Evolutionary conservation across 1,140 invertebrate genomes (phyloP), one percentile per base, ranked within the genome.

Genomic region (Halotydeus destructor): DNA sequence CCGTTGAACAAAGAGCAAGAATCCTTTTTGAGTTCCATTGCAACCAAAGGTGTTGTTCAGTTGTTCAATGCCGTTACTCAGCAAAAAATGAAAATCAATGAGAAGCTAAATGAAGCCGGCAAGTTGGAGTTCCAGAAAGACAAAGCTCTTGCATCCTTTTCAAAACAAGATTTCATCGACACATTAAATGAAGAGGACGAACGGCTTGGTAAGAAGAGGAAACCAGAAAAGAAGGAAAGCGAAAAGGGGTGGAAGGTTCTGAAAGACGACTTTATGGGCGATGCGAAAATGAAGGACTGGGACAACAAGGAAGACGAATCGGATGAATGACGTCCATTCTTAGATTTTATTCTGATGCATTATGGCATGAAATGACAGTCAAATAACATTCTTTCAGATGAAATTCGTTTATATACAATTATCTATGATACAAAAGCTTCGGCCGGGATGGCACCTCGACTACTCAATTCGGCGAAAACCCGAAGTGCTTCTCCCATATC

Each of bases 251-350:
- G 72, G 72, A 64, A 60, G 56, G 63, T 69, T 60, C 67, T 67
- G 50, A 71, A 74, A 40, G 78, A 84, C 53, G 78, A 85, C 57
- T 88, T 80, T 55, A 78, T 81, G 69, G 77, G 80, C 68, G 75
- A 76, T 51, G 76, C 78, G 19, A 78, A 78, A 60, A 68, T 84
- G 61, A 85, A 84, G 62, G 78, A 88, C 59, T 88, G 82, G 82
- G 78, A 85, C 57, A 79, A 79, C 52, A 54, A 66, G 43, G 54
- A 56, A 18, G 57, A 62, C 42, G 56, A 60, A 11, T 58, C 59
- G 3, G 44, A 53, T 47, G 31, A 19, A n/a, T n/a, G n/a, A n/a
- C n/a, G n/a, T n/a, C n/a, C n/a, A n/a, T n/a, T n/a, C n/a, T n/a
- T n/a, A n/a, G n/a, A n/a, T n/a, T n/a, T n/a, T n/a, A n/a, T n/a